A percentile compares a stretch with the other conserved stretches of the same genome.
phyloP scores from a whole-genome alignment of 2,888 invertebrate genomes.

The Fabriciana adippe region DNA sequence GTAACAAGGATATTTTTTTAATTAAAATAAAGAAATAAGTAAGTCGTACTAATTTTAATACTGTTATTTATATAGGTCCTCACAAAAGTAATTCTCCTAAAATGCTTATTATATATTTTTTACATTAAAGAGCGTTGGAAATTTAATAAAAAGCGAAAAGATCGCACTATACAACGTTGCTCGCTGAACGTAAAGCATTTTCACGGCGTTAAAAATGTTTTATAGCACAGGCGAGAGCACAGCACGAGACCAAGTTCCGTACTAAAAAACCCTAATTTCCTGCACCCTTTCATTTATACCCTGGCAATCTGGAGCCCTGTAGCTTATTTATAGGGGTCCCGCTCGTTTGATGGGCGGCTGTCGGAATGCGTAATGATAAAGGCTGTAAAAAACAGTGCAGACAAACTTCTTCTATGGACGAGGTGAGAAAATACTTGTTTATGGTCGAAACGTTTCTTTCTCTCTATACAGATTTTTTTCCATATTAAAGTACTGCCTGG shows the following conservation, averaged over 20 bases:
- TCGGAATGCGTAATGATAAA: constrained; percentile 79
- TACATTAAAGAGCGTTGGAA: background rate
- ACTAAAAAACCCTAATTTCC: constrained; percentile 82
- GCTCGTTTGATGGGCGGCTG: constrained; percentile 74
- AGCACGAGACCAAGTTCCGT: constrained; percentile 62
- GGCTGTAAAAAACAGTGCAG: constrained; percentile 60
- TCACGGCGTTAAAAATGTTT: constrained; percentile 77
- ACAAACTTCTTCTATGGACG: constrained; percentile 46
- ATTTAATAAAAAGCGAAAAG: background rate
- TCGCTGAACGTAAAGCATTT: constrained; percentile 44
- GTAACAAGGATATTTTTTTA: too few relatives aligned
- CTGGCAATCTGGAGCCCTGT: constrained; percentile 76
- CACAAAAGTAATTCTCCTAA: too few relatives aligned
- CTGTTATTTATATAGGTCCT: too few relatives aligned
- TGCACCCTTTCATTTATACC: constrained; percentile 81
- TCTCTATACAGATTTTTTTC: too few relatives aligned
- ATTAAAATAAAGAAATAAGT: too few relatives aligned
- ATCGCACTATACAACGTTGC: constrained; percentile 1
- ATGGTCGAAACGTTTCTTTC: too few relatives aligned
- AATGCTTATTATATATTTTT: too few relatives aligned
- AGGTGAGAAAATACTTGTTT: constrained; percentile 1
- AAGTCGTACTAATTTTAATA: too few relatives aligned
- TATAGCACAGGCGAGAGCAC: constrained; percentile 57
- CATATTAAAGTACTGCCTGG: too few relatives aligned
- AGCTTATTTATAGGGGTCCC: constrained; percentile 78